Evolutionary conservation across 2,888 invertebrate genomes (phyloP).

Genomic region (Dromius quadrimaculatus): DNA sequence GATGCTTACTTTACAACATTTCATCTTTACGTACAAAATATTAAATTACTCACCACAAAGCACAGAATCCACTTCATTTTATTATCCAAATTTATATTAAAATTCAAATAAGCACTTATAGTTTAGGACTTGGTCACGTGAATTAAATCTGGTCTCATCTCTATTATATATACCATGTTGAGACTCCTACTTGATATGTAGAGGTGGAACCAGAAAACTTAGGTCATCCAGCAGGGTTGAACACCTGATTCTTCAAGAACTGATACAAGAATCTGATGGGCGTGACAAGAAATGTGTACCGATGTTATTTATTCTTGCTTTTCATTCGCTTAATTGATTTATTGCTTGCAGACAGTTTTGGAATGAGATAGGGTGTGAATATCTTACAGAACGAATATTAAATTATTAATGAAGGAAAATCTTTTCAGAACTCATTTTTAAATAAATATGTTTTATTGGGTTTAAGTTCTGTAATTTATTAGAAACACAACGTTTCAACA

Average conservation of each 20-base stretch:
- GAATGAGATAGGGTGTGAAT: no score
- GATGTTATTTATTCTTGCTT: constrained; percentile 1
- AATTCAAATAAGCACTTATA: no score
- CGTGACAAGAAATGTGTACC: constrained; percentile 7
- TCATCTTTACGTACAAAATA: not conserved
- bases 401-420: no score
- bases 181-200: constrained; percentile 31
- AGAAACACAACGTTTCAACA: no score
- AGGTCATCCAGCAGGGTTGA: not conserved
- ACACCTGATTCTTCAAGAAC: not conserved
- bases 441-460: no score
- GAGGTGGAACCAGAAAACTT: constrained; percentile 27
- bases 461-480: no score
- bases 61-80: not conserved
- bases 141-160: constrained; percentile 35
- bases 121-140: not conserved
- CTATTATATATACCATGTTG: constrained; percentile 41
- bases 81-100: no score
- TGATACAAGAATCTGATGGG: constrained; percentile 8
- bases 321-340: no score
- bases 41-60: not conserved
- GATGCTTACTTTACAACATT: no score
- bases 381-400: no score
- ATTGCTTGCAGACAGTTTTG: no score
- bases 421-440: no score